Evolutionary conservation across 2,113 vertebrate species (phyloP).

Genomic region (Andinoacara biseriatus): DNA sequence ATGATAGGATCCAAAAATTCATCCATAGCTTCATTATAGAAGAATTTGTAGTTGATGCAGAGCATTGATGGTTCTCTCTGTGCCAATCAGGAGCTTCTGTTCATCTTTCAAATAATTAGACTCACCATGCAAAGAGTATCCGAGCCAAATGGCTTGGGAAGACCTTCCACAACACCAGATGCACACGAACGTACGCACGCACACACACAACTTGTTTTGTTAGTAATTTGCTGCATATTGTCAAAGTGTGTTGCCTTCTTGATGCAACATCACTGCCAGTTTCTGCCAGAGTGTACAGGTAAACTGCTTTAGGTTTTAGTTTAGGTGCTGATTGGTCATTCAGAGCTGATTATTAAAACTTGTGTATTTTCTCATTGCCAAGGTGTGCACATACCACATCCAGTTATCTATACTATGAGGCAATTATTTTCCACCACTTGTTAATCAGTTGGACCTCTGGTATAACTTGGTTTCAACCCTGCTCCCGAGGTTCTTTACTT

Average conservation of each 20-base stretch:
- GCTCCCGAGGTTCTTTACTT: neutral
- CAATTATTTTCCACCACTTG: neutral
- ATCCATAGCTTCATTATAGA: too few species aligned
- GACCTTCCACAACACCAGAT: too few species aligned
- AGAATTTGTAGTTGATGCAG: too few species aligned
- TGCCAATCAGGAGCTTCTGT: too few species aligned
- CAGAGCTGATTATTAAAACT: neutral
- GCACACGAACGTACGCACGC: too few species aligned
- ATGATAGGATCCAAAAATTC: neutral
- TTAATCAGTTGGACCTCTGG: neutral
- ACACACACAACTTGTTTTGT: neutral
- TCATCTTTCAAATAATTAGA: too few species aligned
- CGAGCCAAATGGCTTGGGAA: too few species aligned
- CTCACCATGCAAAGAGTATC: too few species aligned
- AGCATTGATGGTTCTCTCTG: too few species aligned
- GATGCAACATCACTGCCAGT: neutral
- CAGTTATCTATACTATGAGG: neutral
- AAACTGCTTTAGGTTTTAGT: neutral
- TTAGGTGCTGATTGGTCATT: neutral
- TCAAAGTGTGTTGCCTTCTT: neutral
- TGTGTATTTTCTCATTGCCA: neutral
- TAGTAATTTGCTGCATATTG: fast-evolving
- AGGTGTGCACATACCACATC: neutral
- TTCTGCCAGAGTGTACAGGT: neutral
- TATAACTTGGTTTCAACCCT: neutral